Conservation (phyloP, 2,797 vertebrate species). For the Mormyrops boulengeri region DNA sequence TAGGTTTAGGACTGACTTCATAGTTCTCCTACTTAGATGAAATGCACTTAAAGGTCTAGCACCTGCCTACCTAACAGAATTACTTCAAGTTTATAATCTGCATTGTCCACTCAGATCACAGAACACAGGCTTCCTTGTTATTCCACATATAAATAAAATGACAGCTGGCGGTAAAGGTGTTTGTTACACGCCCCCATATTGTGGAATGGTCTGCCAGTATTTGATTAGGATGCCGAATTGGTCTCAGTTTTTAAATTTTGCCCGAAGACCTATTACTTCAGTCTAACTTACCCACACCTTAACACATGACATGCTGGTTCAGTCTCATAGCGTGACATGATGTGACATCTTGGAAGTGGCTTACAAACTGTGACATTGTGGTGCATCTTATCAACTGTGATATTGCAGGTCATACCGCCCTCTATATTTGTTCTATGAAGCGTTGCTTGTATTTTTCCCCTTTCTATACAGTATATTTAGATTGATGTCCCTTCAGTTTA, state of each 20-base stretch:
- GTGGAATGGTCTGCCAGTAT: neutral
- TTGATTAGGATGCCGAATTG: neutral
- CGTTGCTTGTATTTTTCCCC: neutral
- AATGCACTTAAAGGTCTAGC: too few species aligned
- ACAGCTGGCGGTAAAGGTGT: too few species aligned
- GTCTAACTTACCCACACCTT: neutral
- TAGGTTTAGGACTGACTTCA: neutral
- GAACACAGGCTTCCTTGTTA: too few species aligned
- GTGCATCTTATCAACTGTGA: neutral
- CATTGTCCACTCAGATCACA: too few species aligned
- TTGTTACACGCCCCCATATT: too few species aligned
- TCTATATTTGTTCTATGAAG: neutral
- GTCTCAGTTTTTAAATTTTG: neutral
- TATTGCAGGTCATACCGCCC: neutral
- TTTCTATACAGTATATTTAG: neutral
- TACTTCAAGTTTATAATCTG: too few species aligned
- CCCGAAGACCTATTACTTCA: neutral
- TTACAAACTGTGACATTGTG: neutral
- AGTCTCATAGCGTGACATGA: neutral
- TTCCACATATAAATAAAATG: neutral
- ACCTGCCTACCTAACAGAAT: too few species aligned
- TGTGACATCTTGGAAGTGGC: neutral
- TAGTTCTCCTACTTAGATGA: neutral
- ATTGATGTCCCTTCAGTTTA: neutral
- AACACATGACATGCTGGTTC: neutral